Conservation (phyloP, 2,113 vertebrate genomes). For the Danionella cerebrum region DNA sequence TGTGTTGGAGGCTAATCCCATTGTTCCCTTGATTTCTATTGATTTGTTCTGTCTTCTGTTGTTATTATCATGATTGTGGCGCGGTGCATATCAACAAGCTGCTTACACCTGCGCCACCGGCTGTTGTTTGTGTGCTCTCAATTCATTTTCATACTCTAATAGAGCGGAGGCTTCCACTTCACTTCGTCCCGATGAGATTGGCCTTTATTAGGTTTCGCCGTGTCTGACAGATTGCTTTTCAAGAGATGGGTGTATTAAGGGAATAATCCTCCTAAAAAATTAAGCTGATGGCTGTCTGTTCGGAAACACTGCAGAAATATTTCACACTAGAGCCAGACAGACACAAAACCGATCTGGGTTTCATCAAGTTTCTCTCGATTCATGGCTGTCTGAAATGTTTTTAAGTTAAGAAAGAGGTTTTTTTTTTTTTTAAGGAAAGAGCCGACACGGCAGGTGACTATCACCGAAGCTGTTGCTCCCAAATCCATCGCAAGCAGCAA, state of each 20-base stretch:
- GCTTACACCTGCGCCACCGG: neutral
- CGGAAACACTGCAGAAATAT: too few relatives aligned
- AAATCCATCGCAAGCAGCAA: too few relatives aligned
- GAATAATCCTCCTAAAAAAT: neutral
- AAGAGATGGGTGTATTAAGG: neutral
- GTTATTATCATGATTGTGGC: neutral
- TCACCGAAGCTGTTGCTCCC: too few relatives aligned
- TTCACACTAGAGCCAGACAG: too few relatives aligned
- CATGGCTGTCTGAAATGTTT: too few relatives aligned
- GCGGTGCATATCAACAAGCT: neutral
- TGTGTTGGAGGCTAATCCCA: neutral
- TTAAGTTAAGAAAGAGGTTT: too few relatives aligned
- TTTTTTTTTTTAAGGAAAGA: too few relatives aligned
- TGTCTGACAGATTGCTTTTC: neutral
- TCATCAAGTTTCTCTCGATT: too few relatives aligned
- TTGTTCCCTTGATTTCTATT: constrained; percentile 5
- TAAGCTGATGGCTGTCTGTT: too few relatives aligned
- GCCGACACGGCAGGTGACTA: too few relatives aligned
- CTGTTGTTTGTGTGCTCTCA: neutral
- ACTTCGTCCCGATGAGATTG: neutral
- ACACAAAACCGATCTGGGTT: too few relatives aligned
- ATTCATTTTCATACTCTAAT: constrained; percentile 2
- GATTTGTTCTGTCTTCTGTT: neutral
- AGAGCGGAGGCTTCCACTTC: constrained; percentile 21
- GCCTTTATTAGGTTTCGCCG: neutral